Percentiles rank a stretch among this genome's conserved stretches.
Conservation (phyloP, 2,797 vertebrate species). For the Onychomys leucogaster region DNA sequence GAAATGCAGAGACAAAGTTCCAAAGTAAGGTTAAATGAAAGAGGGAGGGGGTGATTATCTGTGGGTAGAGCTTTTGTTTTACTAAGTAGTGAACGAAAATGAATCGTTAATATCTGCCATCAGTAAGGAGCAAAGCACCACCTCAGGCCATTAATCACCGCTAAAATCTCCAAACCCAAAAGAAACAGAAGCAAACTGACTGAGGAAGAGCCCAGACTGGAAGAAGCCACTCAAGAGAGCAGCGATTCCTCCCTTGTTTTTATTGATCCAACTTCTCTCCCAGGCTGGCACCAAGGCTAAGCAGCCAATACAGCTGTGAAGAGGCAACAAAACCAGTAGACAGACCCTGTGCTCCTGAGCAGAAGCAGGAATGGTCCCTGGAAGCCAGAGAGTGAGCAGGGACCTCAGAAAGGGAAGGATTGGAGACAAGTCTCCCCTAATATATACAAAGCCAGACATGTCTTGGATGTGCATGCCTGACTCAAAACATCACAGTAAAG, state of each 20-base stretch:
- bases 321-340: neutral
- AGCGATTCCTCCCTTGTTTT: neutral
- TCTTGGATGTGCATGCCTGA: neutral
- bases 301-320: neutral
- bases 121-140: neutral
- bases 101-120: neutral
- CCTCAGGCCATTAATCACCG: neutral
- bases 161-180: neutral
- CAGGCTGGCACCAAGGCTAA: neutral
- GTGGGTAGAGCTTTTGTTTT: neutral
- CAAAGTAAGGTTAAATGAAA: neutral
- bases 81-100: neutral
- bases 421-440: neutral
- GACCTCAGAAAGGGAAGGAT: neutral
- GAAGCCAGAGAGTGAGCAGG: neutral
- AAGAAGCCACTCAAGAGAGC: neutral
- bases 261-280: neutral
- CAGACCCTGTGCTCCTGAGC: neutral
- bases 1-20: neutral
- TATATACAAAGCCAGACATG: accelerated
- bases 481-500: neutral
- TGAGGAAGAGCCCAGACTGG: neutral
- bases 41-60: neutral
- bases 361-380: neutral
- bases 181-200: neutral